phyloP scores from a whole-genome alignment of 1,140 invertebrate species.

The Copidosoma floridanum region DNA sequence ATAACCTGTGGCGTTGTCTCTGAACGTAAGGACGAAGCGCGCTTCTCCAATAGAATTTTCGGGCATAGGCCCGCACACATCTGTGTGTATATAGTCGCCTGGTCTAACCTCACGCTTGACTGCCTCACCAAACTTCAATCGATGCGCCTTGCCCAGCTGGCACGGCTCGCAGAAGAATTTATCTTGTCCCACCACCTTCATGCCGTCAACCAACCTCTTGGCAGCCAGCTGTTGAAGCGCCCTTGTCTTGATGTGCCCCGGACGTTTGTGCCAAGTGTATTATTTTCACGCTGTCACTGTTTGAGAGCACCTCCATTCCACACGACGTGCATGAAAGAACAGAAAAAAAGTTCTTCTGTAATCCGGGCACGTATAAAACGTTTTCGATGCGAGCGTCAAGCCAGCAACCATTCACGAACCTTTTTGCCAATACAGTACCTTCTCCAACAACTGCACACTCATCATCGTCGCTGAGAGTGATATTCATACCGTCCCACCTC shows the following conservation, averaged over 20 bases:
- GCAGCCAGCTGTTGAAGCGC: slow-evolving; percentile 17
- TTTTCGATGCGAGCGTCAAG: slow-evolving; percentile 12
- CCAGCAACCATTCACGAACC: background rate
- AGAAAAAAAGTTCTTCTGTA: background rate
- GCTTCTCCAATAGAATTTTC: no score
- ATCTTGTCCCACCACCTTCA: background rate
- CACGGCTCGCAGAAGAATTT: slow-evolving; percentile 18
- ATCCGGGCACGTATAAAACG: slow-evolving; percentile 8
- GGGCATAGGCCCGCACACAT: no score
- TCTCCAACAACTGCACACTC: background rate
- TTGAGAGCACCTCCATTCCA: background rate
- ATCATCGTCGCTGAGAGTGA: background rate
- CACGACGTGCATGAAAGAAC: background rate
- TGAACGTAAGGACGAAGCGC: no score
- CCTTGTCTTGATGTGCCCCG: slow-evolving; percentile 29
- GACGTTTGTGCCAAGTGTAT: slow-evolving; percentile 29
- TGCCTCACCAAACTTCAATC: background rate
- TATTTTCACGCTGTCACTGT: background rate
- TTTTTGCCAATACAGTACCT: background rate
- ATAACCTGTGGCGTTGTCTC: no score
- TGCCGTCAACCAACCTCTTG: slow-evolving; percentile 17
- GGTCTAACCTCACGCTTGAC: background rate
- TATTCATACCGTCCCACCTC: background rate
- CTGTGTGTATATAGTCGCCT: slow-evolving; percentile 28
- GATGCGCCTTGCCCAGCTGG: slow-evolving; percentile 16